Percentiles rank a stretch among this genome's conserved stretches.
Evolutionary conservation across 2,888 invertebrate genomes (phyloP).

Genomic region (Polymixis flavicincta): DNA sequence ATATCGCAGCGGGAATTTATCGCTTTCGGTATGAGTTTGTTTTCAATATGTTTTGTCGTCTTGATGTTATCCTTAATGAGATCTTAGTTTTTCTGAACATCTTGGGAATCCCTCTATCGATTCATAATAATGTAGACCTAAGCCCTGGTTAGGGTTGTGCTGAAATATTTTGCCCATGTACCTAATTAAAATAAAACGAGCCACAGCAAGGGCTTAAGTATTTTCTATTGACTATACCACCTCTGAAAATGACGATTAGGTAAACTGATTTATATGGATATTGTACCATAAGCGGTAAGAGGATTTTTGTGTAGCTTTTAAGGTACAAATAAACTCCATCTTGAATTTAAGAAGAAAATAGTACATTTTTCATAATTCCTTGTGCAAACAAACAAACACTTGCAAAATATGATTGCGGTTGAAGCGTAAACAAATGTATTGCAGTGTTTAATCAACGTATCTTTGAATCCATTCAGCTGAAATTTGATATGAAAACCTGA

Average conservation of each 20-base stretch:
- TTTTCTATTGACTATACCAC: neutral
- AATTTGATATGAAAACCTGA: slow-evolving; percentile 69
- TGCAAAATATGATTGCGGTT: slow-evolving; percentile 46
- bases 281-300: neutral
- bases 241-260: neutral
- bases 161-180: too few species aligned
- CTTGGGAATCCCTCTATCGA: neutral
- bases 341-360: slow-evolving; percentile 33
- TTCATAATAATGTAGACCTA: neutral
- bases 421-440: slow-evolving; percentile 64
- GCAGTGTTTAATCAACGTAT: slow-evolving; percentile 75
- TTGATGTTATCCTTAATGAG: neutral
- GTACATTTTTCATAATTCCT: slow-evolving; percentile 44
- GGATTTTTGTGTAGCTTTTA: slow-evolving; percentile 25
- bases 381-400: slow-evolving; percentile 41
- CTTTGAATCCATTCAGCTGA: slow-evolving; percentile 77
- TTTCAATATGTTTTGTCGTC: slow-evolving; percentile 13
- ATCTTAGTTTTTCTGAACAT: neutral
- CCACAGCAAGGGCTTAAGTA: neutral
- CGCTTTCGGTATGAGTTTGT: neutral
- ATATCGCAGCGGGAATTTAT: slow-evolving; percentile 9
- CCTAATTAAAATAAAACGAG: neutral
- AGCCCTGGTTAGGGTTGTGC: neutral
- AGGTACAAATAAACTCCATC: slow-evolving; percentile 35
- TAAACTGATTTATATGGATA: neutral